Evolutionary conservation across 2,113 vertebrate species (phyloP), one percentile per base, ranked within the genome.

Genomic region (Ascaphus truei): DNA sequence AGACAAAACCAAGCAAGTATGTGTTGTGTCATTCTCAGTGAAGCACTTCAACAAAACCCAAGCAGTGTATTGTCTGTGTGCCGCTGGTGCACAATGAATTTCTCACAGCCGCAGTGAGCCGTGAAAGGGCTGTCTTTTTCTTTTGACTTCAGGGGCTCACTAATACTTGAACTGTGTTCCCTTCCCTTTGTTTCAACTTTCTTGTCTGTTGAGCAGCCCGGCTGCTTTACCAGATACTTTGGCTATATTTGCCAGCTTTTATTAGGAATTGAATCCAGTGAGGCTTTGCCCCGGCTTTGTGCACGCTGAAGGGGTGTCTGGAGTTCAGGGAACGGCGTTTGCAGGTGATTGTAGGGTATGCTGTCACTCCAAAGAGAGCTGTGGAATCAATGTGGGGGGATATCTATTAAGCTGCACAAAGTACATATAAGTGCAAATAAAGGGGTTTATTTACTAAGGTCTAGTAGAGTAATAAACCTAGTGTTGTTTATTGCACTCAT

Each of bases 151-250:
- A 5, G 34, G 45, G 73, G 27, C 25, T 75, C 25, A 50, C 56
- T 36, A 78, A 75, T 64, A 61, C 64, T 73, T 74, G 73, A 75
- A 66, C 18, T 26, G 31, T 37, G 26, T 26, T 76, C 60, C 16
- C 13, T 60, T 34, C 22, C 8, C 66, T 65, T 56, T 82, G 71
- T 81, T 79, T 80, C 59, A 76, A 76, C 69, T 65, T 18, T 56
- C 67, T 74, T 72, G 53, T 73, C 63, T 61, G 27, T 41, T 67
- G 74, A 75, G 66, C 68, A 78, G 60, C 67, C 29, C 8, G 15
- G 63, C 45, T 74, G 68, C 73, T 71, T 71, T 77, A 68, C 66
- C 55, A 73, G 72, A 39, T 76, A 63, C 63, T 72, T 41, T 47
- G 63, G 67, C 76, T 76, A 76, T 75, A 76, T 75, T 67, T 73